These are phyloP conservation scores for Babylonia areolata DNA, from an alignment of 1,140 invertebrate species.

Conservation along the genomic window DNA sequence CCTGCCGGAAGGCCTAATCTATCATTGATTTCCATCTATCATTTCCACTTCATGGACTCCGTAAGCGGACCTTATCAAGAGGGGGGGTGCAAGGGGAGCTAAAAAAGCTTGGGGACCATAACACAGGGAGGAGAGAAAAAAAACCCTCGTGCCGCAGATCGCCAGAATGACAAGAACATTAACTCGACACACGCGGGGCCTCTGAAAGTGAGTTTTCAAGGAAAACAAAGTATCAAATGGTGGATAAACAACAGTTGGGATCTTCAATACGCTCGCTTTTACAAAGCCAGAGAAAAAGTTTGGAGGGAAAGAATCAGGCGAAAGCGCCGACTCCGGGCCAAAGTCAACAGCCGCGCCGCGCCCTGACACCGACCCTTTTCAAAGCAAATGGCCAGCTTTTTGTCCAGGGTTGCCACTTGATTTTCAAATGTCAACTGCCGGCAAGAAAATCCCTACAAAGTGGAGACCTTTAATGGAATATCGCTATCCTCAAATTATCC, in stretches of 20 bases:
- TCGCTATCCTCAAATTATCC: constrained; percentile 39
- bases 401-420: constrained; percentile 36
- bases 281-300: constrained; percentile 1
- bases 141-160: background rate
- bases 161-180: background rate
- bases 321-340: background rate
- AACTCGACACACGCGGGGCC: constrained; percentile 1
- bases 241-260: constrained; percentile 4
- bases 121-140: background rate
- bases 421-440: constrained; percentile 42
- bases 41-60: constrained; percentile 29
- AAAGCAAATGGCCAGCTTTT: constrained; percentile 39
- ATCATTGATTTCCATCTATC: constrained; percentile 36
- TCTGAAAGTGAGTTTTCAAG: constrained; percentile 18
- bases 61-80: background rate
- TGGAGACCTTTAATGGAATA: constrained; percentile 36
- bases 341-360: constrained; percentile 9
- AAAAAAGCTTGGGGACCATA: background rate
- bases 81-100: background rate
- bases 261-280: constrained; percentile 15
- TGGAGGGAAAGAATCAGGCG: background rate
- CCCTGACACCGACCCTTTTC: constrained; percentile 30
- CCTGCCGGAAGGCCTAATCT: constrained; percentile 18
- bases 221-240: constrained; percentile 38
- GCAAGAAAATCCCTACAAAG: constrained; percentile 40